Evolutionary conservation across 2,797 vertebrate genomes (phyloP).

Genomic region (Peromyscus nudipes): DNA sequence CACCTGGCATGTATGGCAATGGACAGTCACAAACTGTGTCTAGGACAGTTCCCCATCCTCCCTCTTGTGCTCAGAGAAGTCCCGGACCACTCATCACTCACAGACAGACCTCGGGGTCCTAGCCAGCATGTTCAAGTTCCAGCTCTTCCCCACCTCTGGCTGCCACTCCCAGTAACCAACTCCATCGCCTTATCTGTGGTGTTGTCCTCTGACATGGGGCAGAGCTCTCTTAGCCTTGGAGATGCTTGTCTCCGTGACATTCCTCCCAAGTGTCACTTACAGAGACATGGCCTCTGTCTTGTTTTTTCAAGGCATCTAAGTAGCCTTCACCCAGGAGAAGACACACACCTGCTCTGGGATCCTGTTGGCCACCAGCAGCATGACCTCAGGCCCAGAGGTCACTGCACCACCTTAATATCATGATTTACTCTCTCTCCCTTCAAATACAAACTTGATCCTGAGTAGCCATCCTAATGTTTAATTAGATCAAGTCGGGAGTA

Average conservation of each 20-base stretch:
- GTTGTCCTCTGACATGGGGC: not conserved
- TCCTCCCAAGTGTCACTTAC: not conserved
- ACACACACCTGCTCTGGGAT: not conserved
- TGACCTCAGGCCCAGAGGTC: not conserved
- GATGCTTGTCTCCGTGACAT: not conserved
- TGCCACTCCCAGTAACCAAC: rapidly evolving
- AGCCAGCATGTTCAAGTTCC: not conserved
- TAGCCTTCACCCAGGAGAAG: not conserved
- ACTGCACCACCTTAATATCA: too few relatives aligned
- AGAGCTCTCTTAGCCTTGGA: not conserved
- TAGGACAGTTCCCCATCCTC: not conserved
- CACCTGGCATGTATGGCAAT: not conserved
- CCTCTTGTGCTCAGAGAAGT: not conserved
- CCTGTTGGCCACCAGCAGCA: not conserved
- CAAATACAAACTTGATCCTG: not conserved
- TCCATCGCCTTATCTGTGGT: too few relatives aligned
- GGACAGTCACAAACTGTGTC: not conserved
- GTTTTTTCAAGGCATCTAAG: not conserved
- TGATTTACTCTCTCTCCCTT: not conserved
- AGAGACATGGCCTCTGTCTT: not conserved
- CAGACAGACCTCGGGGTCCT: not conserved
- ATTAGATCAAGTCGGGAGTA: not conserved
- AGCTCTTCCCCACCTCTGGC: not conserved
- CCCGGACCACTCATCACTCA: not conserved
- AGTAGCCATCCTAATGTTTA: not conserved